Percentiles rank a stretch among this genome's conserved stretches.
Conservation (phyloP, 2,888 invertebrate species). For the Panzeria rudis region DNA sequence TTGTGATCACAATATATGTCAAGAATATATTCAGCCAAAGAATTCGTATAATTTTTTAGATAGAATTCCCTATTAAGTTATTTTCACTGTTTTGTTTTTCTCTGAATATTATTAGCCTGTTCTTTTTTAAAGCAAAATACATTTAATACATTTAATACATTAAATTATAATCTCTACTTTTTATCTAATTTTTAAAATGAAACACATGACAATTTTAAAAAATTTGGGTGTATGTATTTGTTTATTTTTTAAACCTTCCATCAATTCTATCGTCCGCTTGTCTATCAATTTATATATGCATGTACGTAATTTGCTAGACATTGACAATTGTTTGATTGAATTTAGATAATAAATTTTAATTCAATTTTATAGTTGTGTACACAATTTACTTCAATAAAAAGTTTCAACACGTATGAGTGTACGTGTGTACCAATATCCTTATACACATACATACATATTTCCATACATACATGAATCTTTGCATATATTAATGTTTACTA, state of each 20-base stretch:
- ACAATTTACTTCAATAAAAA: neutral
- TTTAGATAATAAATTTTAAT: slow-evolving; percentile 57
- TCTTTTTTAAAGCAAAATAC: too few species aligned
- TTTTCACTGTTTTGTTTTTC: too few species aligned
- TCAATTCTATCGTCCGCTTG: neutral
- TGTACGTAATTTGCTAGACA: slow-evolving; percentile 35
- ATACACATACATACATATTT: neutral
- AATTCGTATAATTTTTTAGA: too few species aligned
- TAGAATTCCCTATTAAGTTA: too few species aligned
- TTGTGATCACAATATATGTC: too few species aligned
- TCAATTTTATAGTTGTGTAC: slow-evolving; percentile 14
- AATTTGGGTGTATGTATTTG: neutral
- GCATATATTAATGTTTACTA: neutral
- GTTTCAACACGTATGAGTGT: too few species aligned
- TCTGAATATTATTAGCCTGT: too few species aligned
- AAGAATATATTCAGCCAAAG: too few species aligned
- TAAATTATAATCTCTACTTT: too few species aligned
- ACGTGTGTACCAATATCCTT: too few species aligned
- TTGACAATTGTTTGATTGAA: slow-evolving; percentile 43
- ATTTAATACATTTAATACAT: too few species aligned
- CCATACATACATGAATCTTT: neutral
- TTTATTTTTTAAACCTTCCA: neutral
- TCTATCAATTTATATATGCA: neutral
- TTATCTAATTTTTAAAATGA: too few species aligned
- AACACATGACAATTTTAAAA: neutral